These are phyloP conservation scores for Orientallactaga bullata DNA, from an alignment of 2,113 vertebrate genomes.

Conservation along the genomic window DNA sequence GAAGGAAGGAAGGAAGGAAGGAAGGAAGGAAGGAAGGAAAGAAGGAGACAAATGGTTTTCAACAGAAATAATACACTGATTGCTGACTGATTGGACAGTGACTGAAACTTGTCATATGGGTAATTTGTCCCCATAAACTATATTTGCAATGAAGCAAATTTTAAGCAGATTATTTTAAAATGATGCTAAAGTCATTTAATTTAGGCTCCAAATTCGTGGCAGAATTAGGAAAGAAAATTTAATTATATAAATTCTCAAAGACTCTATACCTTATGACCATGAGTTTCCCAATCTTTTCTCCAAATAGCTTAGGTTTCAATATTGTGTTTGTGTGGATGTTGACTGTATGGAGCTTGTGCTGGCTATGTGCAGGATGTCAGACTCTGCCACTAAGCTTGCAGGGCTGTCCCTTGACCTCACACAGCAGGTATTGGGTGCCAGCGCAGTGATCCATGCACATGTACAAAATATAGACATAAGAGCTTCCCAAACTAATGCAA, in stretches of 20 bases:
- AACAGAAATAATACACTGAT: conserved; percentile 7
- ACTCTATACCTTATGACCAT: background rate
- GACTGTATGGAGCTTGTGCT: conserved; percentile 45
- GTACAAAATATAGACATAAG: conserved; percentile 86
- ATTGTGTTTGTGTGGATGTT: too few relatives aligned
- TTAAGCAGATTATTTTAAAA: background rate
- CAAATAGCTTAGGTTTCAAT: background rate
- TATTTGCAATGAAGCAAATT: background rate
- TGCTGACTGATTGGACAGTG: background rate
- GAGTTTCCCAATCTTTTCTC: background rate
- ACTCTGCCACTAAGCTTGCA: conserved; percentile 75
- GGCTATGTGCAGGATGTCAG: conserved; percentile 68
- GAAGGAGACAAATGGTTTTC: background rate
- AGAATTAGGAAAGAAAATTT: background rate
- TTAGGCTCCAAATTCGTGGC: background rate
- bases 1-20: too few relatives aligned
- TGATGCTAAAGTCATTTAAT: background rate
- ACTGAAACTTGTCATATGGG: background rate
- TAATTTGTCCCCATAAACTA: background rate
- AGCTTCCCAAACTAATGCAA: conserved; percentile 88
- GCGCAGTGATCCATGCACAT: conserved; percentile 83
- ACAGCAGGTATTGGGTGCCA: conserved; percentile 77
- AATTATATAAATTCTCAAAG: background rate
- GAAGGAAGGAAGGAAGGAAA: too few relatives aligned
- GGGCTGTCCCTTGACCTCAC: conserved; percentile 67